phyloP scores from a whole-genome alignment of 1,140 invertebrate genomes.

The Maconellicoccus hirsutus region DNA sequence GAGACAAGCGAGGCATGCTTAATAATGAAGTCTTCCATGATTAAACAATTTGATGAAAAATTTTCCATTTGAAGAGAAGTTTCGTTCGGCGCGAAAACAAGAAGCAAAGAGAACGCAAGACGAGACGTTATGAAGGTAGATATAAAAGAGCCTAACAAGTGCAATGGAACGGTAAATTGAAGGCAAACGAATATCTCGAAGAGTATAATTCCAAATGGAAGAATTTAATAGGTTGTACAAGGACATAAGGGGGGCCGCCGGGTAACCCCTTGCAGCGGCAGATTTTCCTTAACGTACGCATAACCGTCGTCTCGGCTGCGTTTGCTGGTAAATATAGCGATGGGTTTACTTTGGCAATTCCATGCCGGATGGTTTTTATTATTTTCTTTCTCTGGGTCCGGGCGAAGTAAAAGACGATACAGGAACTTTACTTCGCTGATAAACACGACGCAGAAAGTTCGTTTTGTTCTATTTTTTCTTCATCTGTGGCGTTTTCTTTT shows the following conservation, averaged over 20 bases:
- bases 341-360: slow-evolving; percentile 15
- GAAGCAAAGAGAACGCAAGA: too few species aligned
- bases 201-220: slow-evolving; percentile 19
- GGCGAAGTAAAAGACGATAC: too few species aligned
- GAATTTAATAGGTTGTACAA: slow-evolving; percentile 13
- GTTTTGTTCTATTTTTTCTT: not conserved
- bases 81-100: too few species aligned
- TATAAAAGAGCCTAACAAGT: not conserved
- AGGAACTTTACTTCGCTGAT: not conserved
- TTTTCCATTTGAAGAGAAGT: too few species aligned
- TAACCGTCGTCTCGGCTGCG: not conserved
- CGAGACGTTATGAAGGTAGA: too few species aligned
- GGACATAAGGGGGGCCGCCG: not conserved
- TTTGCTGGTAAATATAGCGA: slow-evolving; percentile 10
- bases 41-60: too few species aligned
- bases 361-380: slow-evolving; percentile 2
- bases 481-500: not conserved
- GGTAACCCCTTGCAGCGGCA: not conserved
- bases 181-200: slow-evolving; percentile 5
- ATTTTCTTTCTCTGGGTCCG: slow-evolving; percentile 13
- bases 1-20: too few species aligned
- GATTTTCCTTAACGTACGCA: not conserved
- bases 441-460: not conserved
- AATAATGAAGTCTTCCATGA: too few species aligned
- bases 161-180: slow-evolving; percentile 18